Base-by-base conservation (phyloP, 2,888 invertebrate species). In the Stenchaetothrips biformis region DNA sequence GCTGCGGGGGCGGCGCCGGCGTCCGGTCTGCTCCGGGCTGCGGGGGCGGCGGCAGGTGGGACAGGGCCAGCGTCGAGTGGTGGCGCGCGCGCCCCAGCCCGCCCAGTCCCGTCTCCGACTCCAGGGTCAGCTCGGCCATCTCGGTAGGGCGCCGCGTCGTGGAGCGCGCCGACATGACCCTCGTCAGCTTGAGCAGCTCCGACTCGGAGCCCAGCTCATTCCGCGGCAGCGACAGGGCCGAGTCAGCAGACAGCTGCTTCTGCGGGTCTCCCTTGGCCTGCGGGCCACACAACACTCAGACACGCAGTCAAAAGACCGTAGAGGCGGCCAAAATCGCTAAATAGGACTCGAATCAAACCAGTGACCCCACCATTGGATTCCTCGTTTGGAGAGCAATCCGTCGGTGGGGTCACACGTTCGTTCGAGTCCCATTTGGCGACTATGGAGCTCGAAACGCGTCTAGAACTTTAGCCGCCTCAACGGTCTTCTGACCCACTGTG, bases 1-100 rank as follows among this genome's bases (percentile, higher is more conserved):
- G 6, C 47, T 79, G 78, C 16, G n/a, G n/a, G n/a, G n/a, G n/a
- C n/a, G 80, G 81, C n/a, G 81, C 78, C 6, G 74, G 18, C 37
- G 4, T 37, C 2, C 37, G 67, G 21, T 21, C 67, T 0, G 67
- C 21, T 1, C 25, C 25, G 25, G 67, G 67, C 21, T 67, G 67
- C 67, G n/a, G 67, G 67, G 67, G 25, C 67, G 67, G 67, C 67
- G 67, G 67, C 67, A 25, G 25, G 25, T 74, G 67, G 2, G 21
- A 25, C 67, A 74, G 67, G 6, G 67, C 67, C 25, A 74, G 25
- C 67, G 67, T 74, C 25, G 67, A 74, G 67, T 74, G 67, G 67
- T 74, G 67, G 6, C 67, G 67, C 67, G 25, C 67, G 21, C 67
- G 67, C 21, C 67, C 67, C 67, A 74, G 37, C 37, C 37, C 37